Conservation (phyloP, 2,888 invertebrate species). For the Crepidodera aurea region DNA sequence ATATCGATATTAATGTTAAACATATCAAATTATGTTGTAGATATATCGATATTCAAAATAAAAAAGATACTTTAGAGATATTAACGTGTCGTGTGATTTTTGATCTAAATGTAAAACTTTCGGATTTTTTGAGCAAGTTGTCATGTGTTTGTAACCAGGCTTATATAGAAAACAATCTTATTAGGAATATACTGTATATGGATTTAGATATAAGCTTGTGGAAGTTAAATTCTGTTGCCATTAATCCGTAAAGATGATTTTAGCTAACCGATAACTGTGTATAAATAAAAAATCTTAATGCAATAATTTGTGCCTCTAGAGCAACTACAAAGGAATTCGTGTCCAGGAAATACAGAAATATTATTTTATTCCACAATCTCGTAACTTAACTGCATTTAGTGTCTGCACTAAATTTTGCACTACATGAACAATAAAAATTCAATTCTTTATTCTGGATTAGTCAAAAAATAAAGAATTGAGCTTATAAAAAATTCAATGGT, state of each 20-base stretch:
- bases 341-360: neutral
- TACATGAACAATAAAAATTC: neutral
- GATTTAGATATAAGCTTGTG: neutral
- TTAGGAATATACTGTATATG: conserved; percentile 1
- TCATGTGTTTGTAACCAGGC: conserved; percentile 4
- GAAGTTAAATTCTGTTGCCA: conserved; percentile 9
- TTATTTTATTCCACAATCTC: neutral
- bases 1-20: conserved; percentile 18
- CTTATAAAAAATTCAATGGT: neutral
- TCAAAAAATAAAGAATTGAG: too few species aligned
- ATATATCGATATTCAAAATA: conserved; percentile 14
- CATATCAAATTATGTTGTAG: conserved; percentile 13
- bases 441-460: neutral
- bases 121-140: conserved; percentile 8
- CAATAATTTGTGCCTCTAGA: conserved; percentile 38
- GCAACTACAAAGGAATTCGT: conserved; percentile 13
- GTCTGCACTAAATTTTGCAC: neutral
- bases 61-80: conserved; percentile 14
- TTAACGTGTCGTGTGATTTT: conserved; percentile 16
- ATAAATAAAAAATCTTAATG: conserved; percentile 27
- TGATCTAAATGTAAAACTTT: conserved; percentile 14
- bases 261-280: too few species aligned
- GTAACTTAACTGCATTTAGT: neutral
- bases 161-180: neutral
- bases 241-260: neutral